Evolutionary conservation across 2,113 vertebrate genomes (phyloP).

Genomic region (Fregetta grallaria): DNA sequence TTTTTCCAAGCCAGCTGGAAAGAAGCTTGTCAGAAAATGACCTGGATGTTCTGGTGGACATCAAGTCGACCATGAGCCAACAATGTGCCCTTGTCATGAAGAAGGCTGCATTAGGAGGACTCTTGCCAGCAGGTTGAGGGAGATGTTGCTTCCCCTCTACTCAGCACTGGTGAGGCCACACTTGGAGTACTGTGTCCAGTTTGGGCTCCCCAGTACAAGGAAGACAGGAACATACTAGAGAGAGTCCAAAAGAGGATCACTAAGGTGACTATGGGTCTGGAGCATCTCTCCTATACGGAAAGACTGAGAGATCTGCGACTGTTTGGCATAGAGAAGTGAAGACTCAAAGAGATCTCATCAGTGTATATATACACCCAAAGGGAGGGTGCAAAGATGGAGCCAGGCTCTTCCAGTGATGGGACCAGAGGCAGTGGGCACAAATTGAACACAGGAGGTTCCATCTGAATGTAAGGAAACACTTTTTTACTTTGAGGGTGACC

Average conservation of each 20-base stretch:
- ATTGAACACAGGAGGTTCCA: background rate
- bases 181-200: background rate
- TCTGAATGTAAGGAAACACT: background rate
- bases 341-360: background rate
- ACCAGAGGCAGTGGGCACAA: background rate
- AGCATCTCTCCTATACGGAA: background rate
- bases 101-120: background rate
- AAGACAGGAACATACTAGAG: background rate
- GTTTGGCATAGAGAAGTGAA: background rate
- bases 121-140: background rate
- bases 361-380: background rate
- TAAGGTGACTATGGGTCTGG: background rate
- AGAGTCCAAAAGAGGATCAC: background rate
- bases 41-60: background rate
- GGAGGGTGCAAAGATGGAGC: background rate
- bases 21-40: background rate
- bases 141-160: background rate
- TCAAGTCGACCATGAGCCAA: background rate
- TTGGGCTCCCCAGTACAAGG: background rate
- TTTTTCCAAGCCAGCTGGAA: background rate
- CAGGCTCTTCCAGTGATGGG: background rate
- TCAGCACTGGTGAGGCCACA: background rate
- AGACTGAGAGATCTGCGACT: background rate
- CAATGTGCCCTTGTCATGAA: background rate
- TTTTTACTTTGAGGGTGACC: background rate